phyloP scores from a whole-genome alignment of 2,888 invertebrate genomes.

The Agrochola lota region DNA sequence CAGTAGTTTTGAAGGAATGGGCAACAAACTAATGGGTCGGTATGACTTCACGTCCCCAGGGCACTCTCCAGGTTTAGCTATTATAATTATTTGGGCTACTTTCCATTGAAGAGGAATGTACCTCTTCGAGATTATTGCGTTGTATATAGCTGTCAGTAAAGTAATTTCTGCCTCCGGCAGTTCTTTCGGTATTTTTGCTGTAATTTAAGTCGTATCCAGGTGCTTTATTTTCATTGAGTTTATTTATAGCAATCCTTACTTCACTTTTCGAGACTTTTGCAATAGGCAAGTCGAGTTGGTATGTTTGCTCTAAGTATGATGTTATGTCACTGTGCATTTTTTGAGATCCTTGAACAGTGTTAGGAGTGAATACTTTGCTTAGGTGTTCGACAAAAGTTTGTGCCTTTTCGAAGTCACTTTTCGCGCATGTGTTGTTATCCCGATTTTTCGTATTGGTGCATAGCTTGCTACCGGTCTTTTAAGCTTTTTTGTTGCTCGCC shows the following conservation, averaged over 20 bases:
- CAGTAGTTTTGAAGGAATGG: background rate
- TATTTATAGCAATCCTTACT: background rate
- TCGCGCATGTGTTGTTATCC: background rate
- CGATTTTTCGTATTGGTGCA: background rate
- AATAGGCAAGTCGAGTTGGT: background rate
- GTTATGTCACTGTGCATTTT: background rate
- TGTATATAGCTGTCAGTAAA: too few relatives aligned
- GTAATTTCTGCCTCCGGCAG: too few relatives aligned
- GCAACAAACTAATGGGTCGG: background rate
- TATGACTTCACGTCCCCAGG: too few relatives aligned
- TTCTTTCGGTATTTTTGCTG: too few relatives aligned
- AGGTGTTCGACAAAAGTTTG: background rate
- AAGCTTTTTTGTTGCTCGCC: conserved; percentile 1
- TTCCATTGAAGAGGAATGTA: too few relatives aligned
- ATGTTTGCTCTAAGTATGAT: conserved; percentile 2
- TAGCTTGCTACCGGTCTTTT: background rate
- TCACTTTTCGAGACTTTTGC: background rate
- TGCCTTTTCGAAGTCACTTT: background rate
- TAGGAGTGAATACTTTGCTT: background rate
- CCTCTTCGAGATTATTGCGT: too few relatives aligned
- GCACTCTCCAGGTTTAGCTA: too few relatives aligned
- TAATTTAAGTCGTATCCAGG: too few relatives aligned
- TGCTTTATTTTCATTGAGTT: too few relatives aligned
- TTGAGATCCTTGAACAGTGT: background rate
- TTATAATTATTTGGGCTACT: too few relatives aligned